Conservation (phyloP, 2,113 vertebrate species). For the Theropithecus gelada region DNA sequence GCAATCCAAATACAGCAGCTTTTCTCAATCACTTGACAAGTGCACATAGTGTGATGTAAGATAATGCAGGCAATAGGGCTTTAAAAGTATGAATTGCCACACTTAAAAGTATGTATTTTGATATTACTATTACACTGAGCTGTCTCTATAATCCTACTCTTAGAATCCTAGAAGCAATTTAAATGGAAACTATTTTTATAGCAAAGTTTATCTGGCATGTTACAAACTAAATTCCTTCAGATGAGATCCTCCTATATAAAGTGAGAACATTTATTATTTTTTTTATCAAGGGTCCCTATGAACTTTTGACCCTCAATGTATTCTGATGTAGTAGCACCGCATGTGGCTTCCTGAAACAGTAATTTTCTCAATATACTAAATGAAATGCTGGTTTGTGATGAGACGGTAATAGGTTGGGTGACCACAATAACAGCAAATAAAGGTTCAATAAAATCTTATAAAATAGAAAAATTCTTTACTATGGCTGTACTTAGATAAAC, state of each 20-base stretch:
- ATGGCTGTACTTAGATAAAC: neutral
- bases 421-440: slow-evolving; percentile 20
- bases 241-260: neutral
- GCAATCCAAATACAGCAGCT: neutral
- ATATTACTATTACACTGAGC: neutral
- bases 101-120: neutral
- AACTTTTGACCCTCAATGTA: neutral
- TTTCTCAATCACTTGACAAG: neutral
- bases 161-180: neutral
- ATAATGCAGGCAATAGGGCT: neutral
- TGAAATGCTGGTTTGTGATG: neutral
- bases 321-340: neutral
- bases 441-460: slow-evolving; percentile 18
- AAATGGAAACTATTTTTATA: neutral
- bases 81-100: neutral
- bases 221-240: neutral
- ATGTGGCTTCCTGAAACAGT: slow-evolving; percentile 7
- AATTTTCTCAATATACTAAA: slow-evolving; percentile 46
- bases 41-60: neutral
- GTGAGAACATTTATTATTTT: neutral
- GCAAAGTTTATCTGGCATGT: neutral
- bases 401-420: slow-evolving; percentile 8
- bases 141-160: neutral
- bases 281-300: neutral
- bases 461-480: slow-evolving; percentile 6